Evolutionary conservation across 2,113 vertebrate genomes (phyloP), one percentile per base, ranked within the genome.

Genomic region (Rutilus rutilus): DNA sequence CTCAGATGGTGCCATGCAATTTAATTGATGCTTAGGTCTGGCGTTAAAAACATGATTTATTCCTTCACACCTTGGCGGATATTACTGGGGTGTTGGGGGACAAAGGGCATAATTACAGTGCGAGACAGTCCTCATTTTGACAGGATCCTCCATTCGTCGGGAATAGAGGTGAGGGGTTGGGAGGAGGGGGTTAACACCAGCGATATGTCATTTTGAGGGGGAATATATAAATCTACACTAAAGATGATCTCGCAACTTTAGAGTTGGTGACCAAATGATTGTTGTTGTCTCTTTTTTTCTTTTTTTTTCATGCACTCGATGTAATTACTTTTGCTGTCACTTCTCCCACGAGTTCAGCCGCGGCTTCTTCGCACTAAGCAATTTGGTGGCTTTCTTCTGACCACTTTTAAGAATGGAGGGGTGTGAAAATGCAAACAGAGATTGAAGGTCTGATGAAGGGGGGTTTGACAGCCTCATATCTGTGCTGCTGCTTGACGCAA

Each of bases 381-480:
- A 83, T 69, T 69, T 69, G 45, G 42, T 82, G 27, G 7, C 50
- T 15, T 14, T 59, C 81, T 65, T 57, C 27, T 21, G 64, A 57
- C 50, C 50, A 59, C 50, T 27, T 47, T 52, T 67, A 59, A 33
- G 52, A 80, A 73, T 79, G 64, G 62, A 33, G 57, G 25, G 15
- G 11, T 73, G 52, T 30, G 39, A 74, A 67, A 71, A 57, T 15
- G 67, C 30, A 73, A n/a, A 54, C n/a, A 36, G 39, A 50, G 52
- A 76, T 73, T 82, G 47, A 47, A 60, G 27, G 25, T n/a, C n/a
- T 67, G 14, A 75, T 78, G 83, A 10, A 78, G 30, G 30, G 30
- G 45, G 85, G 65, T 73, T 64, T 85, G 69, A 78, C 73, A 76
- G 74, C 79, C 82, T 83, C 69, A 79, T 84, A 83, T 80, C 77